Percentiles rank a stretch among this genome's conserved stretches.
These are phyloP conservation scores for Masnerella sp. DNA, from an alignment of 2,888 invertebrate species.

Conservation along the genomic window DNA sequence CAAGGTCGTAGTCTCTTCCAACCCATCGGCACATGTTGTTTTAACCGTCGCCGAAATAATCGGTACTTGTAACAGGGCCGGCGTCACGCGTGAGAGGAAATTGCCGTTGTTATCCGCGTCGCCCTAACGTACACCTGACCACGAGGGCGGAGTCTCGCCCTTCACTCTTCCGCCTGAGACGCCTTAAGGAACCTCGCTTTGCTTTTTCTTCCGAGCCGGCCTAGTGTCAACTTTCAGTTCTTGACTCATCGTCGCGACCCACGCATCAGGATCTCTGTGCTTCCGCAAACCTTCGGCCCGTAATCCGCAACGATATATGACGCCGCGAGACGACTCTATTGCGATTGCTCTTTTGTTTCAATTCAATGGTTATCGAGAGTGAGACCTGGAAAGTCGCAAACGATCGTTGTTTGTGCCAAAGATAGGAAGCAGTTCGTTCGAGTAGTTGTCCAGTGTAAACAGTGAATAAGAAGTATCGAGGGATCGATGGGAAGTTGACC, in stretches of 20 bases:
- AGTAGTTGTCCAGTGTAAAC: no score
- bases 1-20: no score
- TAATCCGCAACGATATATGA: constrained; percentile 62
- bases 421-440: no score
- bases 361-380: constrained; percentile 16
- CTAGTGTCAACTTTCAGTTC: constrained; percentile 64
- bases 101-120: constrained; percentile 34
- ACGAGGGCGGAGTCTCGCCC: constrained; percentile 65
- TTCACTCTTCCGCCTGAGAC: constrained; percentile 64
- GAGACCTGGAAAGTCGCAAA: constrained; percentile 14
- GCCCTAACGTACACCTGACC: not conserved
- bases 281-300: constrained; percentile 51
- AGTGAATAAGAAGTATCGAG: no score
- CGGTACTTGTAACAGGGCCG: constrained; percentile 14
- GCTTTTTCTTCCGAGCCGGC: constrained; percentile 64
- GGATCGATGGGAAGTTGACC: no score
- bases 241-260: constrained; percentile 63
- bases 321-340: constrained; percentile 26
- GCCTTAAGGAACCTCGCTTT: constrained; percentile 63
- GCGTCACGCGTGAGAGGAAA: constrained; percentile 49
- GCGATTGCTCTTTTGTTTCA: constrained; percentile 37
- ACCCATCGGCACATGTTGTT: constrained; percentile 25
- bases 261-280: constrained; percentile 24
- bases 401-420: constrained; percentile 10
- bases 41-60: constrained; percentile 33